phyloP scores from a whole-genome alignment of 2,113 vertebrate genomes.

The Otis tarda region DNA sequence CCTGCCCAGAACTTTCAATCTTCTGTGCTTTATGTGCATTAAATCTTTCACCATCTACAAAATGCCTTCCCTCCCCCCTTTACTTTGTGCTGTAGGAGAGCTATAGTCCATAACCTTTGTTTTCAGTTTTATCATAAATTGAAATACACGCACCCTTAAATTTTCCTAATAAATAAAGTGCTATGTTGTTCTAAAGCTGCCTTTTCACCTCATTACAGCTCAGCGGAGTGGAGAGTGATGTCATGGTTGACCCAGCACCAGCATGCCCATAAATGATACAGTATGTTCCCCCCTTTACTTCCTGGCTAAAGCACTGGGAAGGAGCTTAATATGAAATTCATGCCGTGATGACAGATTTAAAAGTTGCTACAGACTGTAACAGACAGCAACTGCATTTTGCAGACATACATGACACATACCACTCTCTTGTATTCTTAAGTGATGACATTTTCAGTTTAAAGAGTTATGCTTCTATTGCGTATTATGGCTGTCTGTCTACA shows the following conservation, averaged over 20 bases:
- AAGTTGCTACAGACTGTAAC: slow-evolving; percentile 93
- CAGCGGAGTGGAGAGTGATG: slow-evolving; percentile 77
- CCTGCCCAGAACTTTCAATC: slow-evolving; percentile 35
- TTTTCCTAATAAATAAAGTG: slow-evolving; percentile 80
- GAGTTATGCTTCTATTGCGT: slow-evolving; percentile 82
- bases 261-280: slow-evolving; percentile 82
- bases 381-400: slow-evolving; percentile 90
- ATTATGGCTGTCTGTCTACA: slow-evolving; percentile 80
- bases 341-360: slow-evolving; percentile 98
- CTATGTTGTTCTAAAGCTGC: slow-evolving; percentile 75
- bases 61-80: not conserved
- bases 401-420: slow-evolving; percentile 88
- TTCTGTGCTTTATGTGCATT: slow-evolving; percentile 33
- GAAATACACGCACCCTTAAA: slow-evolving; percentile 68
- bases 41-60: slow-evolving; percentile 63
- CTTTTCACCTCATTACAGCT: slow-evolving; percentile 85
- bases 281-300: slow-evolving; percentile 79
- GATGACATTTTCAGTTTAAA: slow-evolving; percentile 96
- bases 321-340: slow-evolving; percentile 84
- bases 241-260: slow-evolving; percentile 84
- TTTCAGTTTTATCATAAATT: slow-evolving; percentile 73
- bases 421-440: slow-evolving; percentile 86
- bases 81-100: slow-evolving; percentile 42
- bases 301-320: slow-evolving; percentile 81
- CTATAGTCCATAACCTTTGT: slow-evolving; percentile 68